Percentiles rank a stretch among this genome's conserved stretches.
Evolutionary conservation across 2,797 vertebrate species (phyloP).

Genomic region (Aldrovandia affinis): DNA sequence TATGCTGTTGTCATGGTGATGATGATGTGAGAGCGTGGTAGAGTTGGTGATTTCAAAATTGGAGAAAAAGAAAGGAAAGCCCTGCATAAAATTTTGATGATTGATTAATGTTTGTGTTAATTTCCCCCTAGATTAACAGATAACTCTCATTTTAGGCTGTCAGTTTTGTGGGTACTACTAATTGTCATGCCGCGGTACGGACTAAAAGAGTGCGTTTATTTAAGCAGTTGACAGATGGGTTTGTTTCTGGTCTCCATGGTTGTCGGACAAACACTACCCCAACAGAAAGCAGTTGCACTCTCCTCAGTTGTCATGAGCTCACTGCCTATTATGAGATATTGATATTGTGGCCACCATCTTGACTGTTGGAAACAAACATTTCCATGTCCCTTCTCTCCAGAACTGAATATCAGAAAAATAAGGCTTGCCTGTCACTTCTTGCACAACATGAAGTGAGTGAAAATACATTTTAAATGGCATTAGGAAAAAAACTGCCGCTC

Average conservation of each 20-base stretch:
- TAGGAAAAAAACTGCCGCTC: neutral
- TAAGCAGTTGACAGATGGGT: constrained; percentile 9
- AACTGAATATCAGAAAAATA: neutral
- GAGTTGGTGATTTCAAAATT: no score
- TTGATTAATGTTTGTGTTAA: no score
- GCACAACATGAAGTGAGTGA: neutral
- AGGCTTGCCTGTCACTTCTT: neutral
- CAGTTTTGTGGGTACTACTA: neutral
- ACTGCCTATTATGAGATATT: neutral
- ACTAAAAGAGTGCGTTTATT: neutral
- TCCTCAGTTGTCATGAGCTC: neutral
- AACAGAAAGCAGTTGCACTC: neutral
- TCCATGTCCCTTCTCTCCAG: neutral
- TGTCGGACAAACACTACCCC: neutral
- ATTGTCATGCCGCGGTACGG: neutral
- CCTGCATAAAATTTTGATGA: no score
- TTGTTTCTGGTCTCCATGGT: neutral
- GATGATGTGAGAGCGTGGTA: no score
- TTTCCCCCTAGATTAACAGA: no score
- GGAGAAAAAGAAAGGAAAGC: no score
- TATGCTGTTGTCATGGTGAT: no score
- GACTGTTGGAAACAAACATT: neutral
- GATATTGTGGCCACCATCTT: neutral
- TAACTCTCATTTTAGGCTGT: neutral
- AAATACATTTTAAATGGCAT: neutral